Evolutionary conservation across 2,888 invertebrate genomes (phyloP), one percentile per base, ranked within the genome.

Genomic region (Drosophila kanekoi): DNA sequence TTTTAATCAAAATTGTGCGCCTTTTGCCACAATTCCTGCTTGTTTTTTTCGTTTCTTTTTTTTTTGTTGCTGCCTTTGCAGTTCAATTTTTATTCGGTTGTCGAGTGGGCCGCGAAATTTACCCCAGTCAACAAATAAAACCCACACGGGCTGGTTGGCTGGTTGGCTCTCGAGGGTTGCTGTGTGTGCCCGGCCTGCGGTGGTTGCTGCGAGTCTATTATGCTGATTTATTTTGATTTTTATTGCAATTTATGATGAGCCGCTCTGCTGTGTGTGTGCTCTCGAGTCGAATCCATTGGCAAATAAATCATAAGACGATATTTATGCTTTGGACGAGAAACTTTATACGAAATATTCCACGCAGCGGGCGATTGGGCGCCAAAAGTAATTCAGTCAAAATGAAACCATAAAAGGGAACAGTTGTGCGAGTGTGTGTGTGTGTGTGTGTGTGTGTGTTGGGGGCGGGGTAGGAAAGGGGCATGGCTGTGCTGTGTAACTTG

Each of bases 221-320:
- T 89, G 82, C 66, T 86, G 89, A 86, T 86, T 86, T 86, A 89
- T 86, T 78, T 86, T 69, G 77, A 86, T 86, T 85, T 87, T 80
- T 73, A 87, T 81, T 81, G 81, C 86, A 80, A 82, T 80, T 87
- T 81, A 81, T 83, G 81, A 69, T 67, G 76, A 79, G 56, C 59
- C 48, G 40, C 37, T 53, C 18, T 44, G 18, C 32, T 18, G 23
- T 49, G 56, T 18, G 48, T 32, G 41, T 33, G 43, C 59, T 35
- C 47, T 69, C 47, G 64, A 79, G 62, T 60, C 61, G 56, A 60
- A 60, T 77, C 61, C 54, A 72, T 69, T 60, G 57, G 61, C 67
- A 79, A 82, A 81, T 87, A 85, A 83, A 81, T 87, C 86, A 87
- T 48, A 79, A 70, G 71, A 64, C 56, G 47, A 43, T 58, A 54